These are phyloP conservation scores for Zaprionus taronus DNA, from an alignment of 1,140 invertebrate species.

Conservation along the genomic window DNA sequence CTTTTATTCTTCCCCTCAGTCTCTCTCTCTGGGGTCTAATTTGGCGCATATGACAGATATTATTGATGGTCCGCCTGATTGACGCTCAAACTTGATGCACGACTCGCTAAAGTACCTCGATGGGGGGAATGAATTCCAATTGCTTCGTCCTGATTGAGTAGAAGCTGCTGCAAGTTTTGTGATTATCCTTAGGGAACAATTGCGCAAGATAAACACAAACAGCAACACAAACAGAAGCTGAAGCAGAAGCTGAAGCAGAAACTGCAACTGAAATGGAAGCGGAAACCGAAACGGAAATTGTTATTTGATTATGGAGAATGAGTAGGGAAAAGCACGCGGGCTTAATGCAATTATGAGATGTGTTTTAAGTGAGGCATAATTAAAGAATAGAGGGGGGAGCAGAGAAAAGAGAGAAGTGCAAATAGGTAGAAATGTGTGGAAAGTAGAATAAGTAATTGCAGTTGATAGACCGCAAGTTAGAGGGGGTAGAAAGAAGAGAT, in stretches of 20 bases:
- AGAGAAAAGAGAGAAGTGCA: background rate
- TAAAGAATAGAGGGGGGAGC: background rate
- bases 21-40: constrained; percentile 17
- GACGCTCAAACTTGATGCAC: constrained; percentile 22
- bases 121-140: background rate
- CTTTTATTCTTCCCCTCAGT: background rate
- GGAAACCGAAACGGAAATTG: background rate
- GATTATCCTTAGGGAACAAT: constrained; percentile 6
- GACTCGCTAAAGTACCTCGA: constrained; percentile 3
- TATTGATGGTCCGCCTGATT: constrained; percentile 38
- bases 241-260: background rate
- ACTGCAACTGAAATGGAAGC: background rate
- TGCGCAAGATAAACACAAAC: constrained; percentile 7
- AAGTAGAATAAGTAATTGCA: background rate
- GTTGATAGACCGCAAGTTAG: background rate
- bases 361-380: background rate
- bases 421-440: background rate
- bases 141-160: constrained; percentile 12
- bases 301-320: background rate
- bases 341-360: constrained; percentile 1
- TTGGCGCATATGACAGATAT: constrained; percentile 35
- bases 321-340: background rate
- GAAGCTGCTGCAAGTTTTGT: background rate
- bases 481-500: background rate
- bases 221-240: background rate